Evolutionary conservation across 2,888 invertebrate genomes (phyloP).

Genomic region (Latrodectus hesperus): DNA sequence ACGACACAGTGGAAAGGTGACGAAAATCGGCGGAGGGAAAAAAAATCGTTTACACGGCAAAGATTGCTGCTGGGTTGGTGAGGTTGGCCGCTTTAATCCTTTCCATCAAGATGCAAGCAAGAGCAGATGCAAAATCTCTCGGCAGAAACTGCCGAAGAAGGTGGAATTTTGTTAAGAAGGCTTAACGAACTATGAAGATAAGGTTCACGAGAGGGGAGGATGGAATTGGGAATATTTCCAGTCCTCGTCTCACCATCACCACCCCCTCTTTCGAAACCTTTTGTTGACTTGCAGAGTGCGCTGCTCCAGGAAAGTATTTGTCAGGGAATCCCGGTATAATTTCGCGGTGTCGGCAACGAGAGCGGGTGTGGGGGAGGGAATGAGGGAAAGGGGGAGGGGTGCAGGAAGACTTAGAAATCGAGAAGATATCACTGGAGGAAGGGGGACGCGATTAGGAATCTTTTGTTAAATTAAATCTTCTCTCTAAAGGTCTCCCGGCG

Average conservation of each 20-base stretch:
- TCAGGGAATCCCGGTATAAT: constrained; percentile 53
- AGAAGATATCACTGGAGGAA: constrained; percentile 21
- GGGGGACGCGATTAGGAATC: constrained; percentile 58
- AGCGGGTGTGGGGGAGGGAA: background rate
- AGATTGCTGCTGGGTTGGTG: constrained; percentile 51
- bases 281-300: constrained; percentile 43
- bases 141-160: background rate
- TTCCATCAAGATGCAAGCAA: constrained; percentile 31
- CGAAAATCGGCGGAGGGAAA: constrained; percentile 25
- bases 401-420: constrained; percentile 10
- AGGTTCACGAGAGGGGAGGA: background rate
- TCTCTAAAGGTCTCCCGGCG: constrained; percentile 29
- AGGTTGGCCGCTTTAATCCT: constrained; percentile 58
- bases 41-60: constrained; percentile 50
- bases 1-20: constrained; percentile 19
- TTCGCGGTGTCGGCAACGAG: constrained; percentile 44
- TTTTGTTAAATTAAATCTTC: constrained; percentile 66
- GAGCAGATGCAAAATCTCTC: constrained; percentile 45
- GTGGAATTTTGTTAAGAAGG: constrained; percentile 37
- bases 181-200: constrained; percentile 43
- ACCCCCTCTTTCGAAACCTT: constrained; percentile 18
- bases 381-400: background rate
- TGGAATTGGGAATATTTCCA: constrained; percentile 40
- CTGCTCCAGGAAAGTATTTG: constrained; percentile 50
- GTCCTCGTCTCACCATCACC: background rate